Conservation (phyloP, 2,113 vertebrate genomes). For the Stomatorhinus ivindoensis region DNA sequence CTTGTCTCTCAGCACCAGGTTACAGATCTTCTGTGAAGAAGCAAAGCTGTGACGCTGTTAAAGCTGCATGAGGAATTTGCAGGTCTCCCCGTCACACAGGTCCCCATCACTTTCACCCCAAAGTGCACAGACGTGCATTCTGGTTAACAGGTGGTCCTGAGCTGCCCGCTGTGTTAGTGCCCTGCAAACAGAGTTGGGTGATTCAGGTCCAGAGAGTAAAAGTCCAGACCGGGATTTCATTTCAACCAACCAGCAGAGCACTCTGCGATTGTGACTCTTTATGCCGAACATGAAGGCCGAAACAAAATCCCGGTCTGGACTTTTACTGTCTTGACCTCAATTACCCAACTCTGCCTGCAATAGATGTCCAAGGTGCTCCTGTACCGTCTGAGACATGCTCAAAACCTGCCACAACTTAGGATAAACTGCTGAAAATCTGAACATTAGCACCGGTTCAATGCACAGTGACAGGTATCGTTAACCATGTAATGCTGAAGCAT, state of each 20-base stretch:
- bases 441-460: background rate
- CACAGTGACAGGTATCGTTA: background rate
- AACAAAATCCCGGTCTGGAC: too few species aligned
- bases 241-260: too few species aligned
- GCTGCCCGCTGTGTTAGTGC: background rate
- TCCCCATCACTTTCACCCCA: background rate
- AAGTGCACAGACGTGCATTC: background rate
- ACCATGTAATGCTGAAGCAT: background rate
- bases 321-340: too few species aligned
- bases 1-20: background rate
- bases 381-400: background rate
- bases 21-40: background rate
- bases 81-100: background rate
- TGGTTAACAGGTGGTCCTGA: background rate
- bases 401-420: background rate
- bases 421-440: background rate
- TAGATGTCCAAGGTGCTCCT: background rate
- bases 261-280: too few species aligned
- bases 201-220: too few species aligned
- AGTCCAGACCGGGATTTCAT: too few species aligned
- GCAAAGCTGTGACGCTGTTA: background rate
- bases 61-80: background rate
- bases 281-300: too few species aligned
- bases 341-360: background rate
- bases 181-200: background rate